Evolutionary conservation across 1,140 invertebrate genomes (phyloP), one percentile per base, ranked within the genome.

Genomic region (Aphelinus atriplicis): DNA sequence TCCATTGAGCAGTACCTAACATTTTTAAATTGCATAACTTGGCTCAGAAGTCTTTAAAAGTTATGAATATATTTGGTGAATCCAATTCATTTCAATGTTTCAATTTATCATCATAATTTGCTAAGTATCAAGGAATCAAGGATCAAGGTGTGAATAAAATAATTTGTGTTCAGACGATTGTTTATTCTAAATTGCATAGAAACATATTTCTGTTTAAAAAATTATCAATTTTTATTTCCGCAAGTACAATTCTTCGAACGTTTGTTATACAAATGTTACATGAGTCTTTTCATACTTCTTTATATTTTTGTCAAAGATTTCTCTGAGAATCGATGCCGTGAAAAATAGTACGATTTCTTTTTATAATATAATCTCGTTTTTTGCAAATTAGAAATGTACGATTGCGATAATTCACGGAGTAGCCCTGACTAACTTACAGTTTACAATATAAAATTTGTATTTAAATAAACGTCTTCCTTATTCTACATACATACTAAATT

Each of bases 391-490:
- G 65, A 64, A 77, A 78, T 71, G 43, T 77, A 71, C 71, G 71
- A 60, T 75, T 77, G 61, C 62, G 71, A 69, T 50, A 55, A 78
- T 65, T 3, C 62, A 67, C 60, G 61, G 56, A 43, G 42, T 10
- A 65, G 48, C 42, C 68, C 71, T 76, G n/a, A 45, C 48, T 64
- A 60, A 79, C 67, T 63, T 78, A 43, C 76, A 60, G 45, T 72
- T 78, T 78, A 76, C 76, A 69, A 80, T 78, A 80, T 82, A 80
- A 82, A 85, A 85, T 83, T 78, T 84, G 77, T 84, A 83, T 83
- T 82, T 84, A 85, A 82, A 84, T 84, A 83, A 83, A 84, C 78
- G 79, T 81, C 76, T 80, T 81, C 81, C 73, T 61, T 81, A 76
- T 75, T 83, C 75, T 81, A 80, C 80, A 80, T 46, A 68, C 81